Evolutionary conservation across 2,797 vertebrate species (phyloP).

Genomic region (Rhodeus uyekii): DNA sequence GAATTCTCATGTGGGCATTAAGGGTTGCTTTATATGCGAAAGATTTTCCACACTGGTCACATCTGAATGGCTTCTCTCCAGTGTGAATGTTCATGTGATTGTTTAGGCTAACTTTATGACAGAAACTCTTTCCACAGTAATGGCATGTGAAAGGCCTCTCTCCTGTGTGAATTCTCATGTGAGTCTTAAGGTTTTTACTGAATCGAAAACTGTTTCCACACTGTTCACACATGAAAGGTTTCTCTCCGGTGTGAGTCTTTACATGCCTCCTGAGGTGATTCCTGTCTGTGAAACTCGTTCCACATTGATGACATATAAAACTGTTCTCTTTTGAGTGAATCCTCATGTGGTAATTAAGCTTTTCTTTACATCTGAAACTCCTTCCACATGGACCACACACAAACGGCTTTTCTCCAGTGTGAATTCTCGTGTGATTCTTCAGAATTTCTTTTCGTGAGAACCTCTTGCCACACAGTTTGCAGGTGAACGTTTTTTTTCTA

Average conservation of each 20-base stretch:
- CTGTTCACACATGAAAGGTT: not conserved
- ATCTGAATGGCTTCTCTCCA: not conserved
- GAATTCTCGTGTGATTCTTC: not conserved
- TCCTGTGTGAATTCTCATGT: not conserved
- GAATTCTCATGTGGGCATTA: not conserved
- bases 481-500: not conserved
- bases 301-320: not conserved
- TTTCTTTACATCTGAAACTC: not conserved
- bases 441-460: not conserved
- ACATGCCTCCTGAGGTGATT: not conserved
- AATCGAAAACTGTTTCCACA: not conserved
- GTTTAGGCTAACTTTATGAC: not conserved
- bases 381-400: not conserved
- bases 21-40: not conserved
- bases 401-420: not conserved
- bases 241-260: not conserved
- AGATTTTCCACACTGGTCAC: not conserved
- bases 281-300: not conserved
- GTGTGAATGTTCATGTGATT: not conserved
- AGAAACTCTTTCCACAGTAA: not conserved
- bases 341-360: not conserved
- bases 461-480: not conserved
- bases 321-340: not conserved
- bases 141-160: not conserved
- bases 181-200: not conserved